A percentile compares a stretch with the other conserved stretches of the same genome.
Conservation (phyloP, 2,888 invertebrate genomes). For the Philhelius pedissequus region DNA sequence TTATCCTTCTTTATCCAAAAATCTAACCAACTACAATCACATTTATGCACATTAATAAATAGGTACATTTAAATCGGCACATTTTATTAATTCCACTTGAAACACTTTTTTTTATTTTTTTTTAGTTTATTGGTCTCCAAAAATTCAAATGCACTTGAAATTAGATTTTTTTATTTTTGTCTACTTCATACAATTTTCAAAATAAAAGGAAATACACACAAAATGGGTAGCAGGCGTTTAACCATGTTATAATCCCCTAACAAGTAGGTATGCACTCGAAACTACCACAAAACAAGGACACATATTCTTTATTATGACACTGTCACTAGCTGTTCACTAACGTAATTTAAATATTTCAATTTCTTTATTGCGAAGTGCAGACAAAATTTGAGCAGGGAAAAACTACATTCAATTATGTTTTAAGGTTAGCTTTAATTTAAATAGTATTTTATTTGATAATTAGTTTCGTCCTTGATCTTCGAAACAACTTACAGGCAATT, state of each 20-base stretch:
- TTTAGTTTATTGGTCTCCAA: conserved; percentile 5
- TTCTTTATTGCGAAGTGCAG: background rate
- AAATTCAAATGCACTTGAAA: too few relatives aligned
- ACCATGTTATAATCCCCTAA: conserved; percentile 2
- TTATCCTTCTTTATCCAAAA: conserved; percentile 5
- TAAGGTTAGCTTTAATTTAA: background rate
- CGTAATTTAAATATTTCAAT: background rate
- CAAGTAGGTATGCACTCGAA: conserved; percentile 31
- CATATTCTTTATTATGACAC: background rate
- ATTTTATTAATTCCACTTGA: background rate
- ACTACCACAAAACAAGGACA: conserved; percentile 21
- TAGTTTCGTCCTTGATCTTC: background rate
- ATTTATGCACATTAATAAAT: background rate
- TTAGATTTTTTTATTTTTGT: too few relatives aligned
- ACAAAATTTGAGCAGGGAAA: background rate
- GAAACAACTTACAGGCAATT: background rate
- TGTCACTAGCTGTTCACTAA: too few relatives aligned
- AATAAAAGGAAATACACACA: too few relatives aligned
- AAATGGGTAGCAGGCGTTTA: background rate
- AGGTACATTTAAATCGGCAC: background rate
- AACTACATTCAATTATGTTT: conserved; percentile 7
- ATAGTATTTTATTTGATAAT: background rate
- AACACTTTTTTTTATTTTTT: too few relatives aligned
- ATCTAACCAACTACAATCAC: too few relatives aligned
- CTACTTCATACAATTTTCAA: background rate